Conservation (phyloP, 2,113 vertebrate species). For the Macaca mulatta region DNA sequence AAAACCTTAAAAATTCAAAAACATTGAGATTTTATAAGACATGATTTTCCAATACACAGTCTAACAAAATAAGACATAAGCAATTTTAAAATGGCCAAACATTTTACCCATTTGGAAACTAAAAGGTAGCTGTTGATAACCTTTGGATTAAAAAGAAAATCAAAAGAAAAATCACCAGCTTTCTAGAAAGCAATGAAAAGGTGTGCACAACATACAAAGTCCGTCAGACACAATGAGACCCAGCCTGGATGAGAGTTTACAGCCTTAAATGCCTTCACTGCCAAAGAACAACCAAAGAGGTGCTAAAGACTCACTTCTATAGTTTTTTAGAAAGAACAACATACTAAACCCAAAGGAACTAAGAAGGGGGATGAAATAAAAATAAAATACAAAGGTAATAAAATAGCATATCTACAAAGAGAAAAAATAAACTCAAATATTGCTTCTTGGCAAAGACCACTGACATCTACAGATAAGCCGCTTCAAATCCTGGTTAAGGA, state of each 20-base stretch:
- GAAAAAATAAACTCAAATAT: not conserved
- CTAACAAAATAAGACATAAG: conserved; percentile 9
- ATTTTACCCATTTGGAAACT: not conserved
- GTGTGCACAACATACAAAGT: not conserved
- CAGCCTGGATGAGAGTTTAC: not conserved
- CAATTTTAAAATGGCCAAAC: not conserved
- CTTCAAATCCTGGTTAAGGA: not conserved
- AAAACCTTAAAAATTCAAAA: not conserved
- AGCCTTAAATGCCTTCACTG: too few species aligned
- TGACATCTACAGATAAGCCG: not conserved
- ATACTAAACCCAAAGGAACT: not conserved
- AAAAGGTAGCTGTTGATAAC: not conserved
- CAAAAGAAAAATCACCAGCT: not conserved
- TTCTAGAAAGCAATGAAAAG: not conserved
- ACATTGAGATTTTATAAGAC: not conserved
- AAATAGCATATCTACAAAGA: not conserved
- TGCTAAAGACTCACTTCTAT: not conserved
- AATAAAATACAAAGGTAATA: not conserved
- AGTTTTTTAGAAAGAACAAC: not conserved
- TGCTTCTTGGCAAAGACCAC: not conserved
- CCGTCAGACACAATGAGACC: not conserved
- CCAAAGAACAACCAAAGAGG: not conserved
- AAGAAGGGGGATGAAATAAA: not conserved
- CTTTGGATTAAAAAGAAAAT: not conserved
- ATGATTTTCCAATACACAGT: not conserved